A percentile compares a stretch with the other conserved stretches of the same genome.
Conservation (phyloP, 2,888 invertebrate genomes). For the Drosophila borealis region DNA sequence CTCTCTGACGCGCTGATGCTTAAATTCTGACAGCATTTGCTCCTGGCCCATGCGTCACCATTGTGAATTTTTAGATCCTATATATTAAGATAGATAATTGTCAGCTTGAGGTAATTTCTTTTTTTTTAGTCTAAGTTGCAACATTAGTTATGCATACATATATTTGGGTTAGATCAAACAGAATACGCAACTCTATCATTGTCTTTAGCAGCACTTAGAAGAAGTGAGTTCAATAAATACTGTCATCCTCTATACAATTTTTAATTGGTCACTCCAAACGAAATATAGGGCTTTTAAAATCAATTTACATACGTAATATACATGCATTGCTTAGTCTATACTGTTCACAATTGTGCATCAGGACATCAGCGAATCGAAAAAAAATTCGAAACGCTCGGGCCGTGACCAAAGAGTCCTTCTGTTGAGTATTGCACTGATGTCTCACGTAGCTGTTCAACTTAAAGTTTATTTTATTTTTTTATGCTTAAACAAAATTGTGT, state of each 20-base stretch:
- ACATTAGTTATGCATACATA: too few relatives aligned
- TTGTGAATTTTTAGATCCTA: neutral
- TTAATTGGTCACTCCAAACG: slow-evolving; percentile 5
- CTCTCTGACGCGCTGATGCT: slow-evolving; percentile 2
- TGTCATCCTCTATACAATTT: slow-evolving; percentile 10
- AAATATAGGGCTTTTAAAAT: neutral
- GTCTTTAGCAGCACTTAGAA: slow-evolving; percentile 24
- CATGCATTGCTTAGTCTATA: slow-evolving; percentile 23
- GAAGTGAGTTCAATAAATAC: slow-evolving; percentile 6
- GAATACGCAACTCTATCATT: slow-evolving; percentile 29
- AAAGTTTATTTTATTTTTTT: slow-evolving; percentile 5
- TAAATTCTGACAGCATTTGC: slow-evolving; percentile 1
- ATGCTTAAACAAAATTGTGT: neutral
- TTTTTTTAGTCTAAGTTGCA: neutral
- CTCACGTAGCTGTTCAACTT: slow-evolving; percentile 13
- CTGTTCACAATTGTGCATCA: slow-evolving; percentile 38
- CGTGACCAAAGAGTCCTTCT: slow-evolving; percentile 7
- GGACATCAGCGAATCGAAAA: slow-evolving; percentile 3
- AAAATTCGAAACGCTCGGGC: neutral
- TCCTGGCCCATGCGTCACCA: neutral
- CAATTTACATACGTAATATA: slow-evolving; percentile 7
- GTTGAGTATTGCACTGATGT: slow-evolving; percentile 43
- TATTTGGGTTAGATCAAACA: slow-evolving; percentile 13
- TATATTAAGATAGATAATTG: too few relatives aligned
- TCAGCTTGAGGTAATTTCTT: neutral